Evolutionary conservation across 2,113 vertebrate genomes (phyloP).

Genomic region (Gobio gobio): DNA sequence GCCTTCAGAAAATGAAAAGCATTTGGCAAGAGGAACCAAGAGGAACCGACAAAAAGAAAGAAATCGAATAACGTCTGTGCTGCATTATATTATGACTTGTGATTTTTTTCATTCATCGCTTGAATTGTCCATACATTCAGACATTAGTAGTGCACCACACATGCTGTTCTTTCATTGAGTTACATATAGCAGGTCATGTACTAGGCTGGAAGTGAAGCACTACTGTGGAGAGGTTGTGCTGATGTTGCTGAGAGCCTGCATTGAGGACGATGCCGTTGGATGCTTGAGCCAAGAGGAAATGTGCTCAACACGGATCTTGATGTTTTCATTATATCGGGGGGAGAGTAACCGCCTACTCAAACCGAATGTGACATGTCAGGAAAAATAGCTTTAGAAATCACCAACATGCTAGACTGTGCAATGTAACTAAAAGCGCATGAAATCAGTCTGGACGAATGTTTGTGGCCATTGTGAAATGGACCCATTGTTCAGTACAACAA

Average conservation of each 20-base stretch:
- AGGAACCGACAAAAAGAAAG: neutral
- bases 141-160: neutral
- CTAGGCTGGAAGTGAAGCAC: conserved; percentile 21
- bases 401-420: neutral
- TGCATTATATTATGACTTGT: neutral
- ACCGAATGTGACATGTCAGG: neutral
- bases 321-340: neutral
- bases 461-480: neutral
- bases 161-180: neutral
- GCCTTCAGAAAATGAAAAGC: neutral
- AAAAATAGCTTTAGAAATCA: neutral
- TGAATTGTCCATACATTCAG: neutral
- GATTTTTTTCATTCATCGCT: neutral
- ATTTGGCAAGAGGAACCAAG: conserved; percentile 17
- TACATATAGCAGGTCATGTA: neutral
- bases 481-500: neutral
- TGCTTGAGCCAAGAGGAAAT: neutral
- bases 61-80: conserved; percentile 28
- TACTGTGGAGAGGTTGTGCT: neutral
- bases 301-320: conserved; percentile 33
- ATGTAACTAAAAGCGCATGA: neutral
- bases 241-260: neutral
- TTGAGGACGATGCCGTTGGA: neutral
- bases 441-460: neutral
- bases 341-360: neutral